phyloP scores from a whole-genome alignment of 2,113 vertebrate species.

The Taurulus bubalis region DNA sequence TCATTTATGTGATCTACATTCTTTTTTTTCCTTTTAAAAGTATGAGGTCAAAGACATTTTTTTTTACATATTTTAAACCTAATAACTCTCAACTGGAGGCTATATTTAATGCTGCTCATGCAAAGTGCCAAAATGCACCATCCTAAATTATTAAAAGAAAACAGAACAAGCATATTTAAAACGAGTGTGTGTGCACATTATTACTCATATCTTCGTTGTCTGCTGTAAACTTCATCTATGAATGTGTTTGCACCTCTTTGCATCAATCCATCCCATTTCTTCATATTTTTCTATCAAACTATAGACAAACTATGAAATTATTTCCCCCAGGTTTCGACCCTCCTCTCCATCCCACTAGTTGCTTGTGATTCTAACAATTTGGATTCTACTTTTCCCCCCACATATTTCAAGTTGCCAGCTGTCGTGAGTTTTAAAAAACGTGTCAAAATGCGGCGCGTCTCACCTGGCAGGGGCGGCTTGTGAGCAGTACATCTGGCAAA shows the following conservation, averaged over 20 bases:
- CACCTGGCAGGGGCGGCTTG: conserved; percentile 93
- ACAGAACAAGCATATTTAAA: neutral
- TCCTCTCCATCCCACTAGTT: neutral
- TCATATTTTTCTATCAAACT: neutral
- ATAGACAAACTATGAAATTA: no score
- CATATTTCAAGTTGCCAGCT: neutral
- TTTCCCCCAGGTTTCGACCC: no score
- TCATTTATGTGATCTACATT: neutral
- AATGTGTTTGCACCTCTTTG: neutral
- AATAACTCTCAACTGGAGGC: neutral
- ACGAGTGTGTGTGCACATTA: neutral
- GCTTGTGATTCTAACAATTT: neutral
- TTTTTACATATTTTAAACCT: neutral
- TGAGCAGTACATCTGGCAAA: conserved; percentile 92
- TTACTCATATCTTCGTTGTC: neutral
- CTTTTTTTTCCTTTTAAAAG: neutral
- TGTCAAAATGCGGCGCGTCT: conserved; percentile 58
- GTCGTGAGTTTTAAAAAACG: neutral
- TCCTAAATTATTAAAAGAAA: neutral
- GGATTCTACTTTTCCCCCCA: neutral
- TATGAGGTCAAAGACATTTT: neutral
- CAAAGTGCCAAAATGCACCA: neutral
- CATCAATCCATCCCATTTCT: neutral
- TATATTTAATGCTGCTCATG: neutral
- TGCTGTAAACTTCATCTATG: neutral